phyloP scores from a whole-genome alignment of 2,888 invertebrate species.

The Cabera pusaria region DNA sequence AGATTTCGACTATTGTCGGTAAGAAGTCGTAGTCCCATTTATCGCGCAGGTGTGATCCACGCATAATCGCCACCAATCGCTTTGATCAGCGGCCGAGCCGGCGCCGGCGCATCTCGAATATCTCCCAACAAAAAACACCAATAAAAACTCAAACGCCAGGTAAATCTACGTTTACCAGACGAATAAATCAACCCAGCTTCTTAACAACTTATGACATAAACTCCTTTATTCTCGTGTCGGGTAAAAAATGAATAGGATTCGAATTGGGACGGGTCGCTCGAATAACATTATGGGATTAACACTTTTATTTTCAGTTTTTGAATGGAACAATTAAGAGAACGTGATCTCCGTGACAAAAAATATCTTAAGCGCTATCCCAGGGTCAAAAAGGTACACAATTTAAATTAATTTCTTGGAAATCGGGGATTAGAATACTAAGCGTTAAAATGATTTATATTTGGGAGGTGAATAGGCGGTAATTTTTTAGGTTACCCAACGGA shows the following conservation, averaged over 20 bases:
- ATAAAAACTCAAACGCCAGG: conserved; percentile 62
- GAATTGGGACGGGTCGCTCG: conserved; percentile 46
- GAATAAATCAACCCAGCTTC: conserved; percentile 67
- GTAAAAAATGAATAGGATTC: conserved; percentile 45
- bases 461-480: conserved; percentile 28
- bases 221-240: conserved; percentile 69
- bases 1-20: neutral
- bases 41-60: conserved; percentile 4
- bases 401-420: conserved; percentile 43
- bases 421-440: conserved; percentile 30
- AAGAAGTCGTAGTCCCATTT: neutral
- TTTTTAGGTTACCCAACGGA: conserved; percentile 17
- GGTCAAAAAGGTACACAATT: conserved; percentile 26
- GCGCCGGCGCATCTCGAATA: conserved; percentile 55
- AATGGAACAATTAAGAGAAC: conserved; percentile 69
- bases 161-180: conserved; percentile 47
- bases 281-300: conserved; percentile 72
- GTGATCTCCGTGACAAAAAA: conserved; percentile 68
- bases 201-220: conserved; percentile 77
- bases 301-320: conserved; percentile 60
- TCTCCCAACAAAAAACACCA: conserved; percentile 50
- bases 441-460: conserved; percentile 38
- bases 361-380: conserved; percentile 39
- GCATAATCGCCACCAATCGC: conserved; percentile 64
- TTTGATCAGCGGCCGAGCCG: conserved; percentile 59